Evolutionary conservation across 1,140 invertebrate genomes (phyloP), one percentile per base, ranked within the genome.

Genomic region (Octopus sinensis): DNA sequence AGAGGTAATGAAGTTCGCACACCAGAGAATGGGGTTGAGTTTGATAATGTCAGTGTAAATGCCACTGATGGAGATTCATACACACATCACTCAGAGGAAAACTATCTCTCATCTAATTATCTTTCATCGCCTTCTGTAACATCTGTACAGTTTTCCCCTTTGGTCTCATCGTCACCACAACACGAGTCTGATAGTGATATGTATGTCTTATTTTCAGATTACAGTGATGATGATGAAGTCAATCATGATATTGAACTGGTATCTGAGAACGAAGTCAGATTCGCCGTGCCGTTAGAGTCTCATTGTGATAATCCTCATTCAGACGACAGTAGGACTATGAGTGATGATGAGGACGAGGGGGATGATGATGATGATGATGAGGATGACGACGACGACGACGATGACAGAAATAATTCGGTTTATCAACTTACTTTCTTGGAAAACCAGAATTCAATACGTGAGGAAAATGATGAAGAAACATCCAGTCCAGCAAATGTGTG

Each of bases 81-180:
- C 13, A 13, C 30, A n/a, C 68, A 73, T 5, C 68, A 23, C 13
- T 73, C 68, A 5, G 68, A 73, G 68, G 68, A 73, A 73, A 9
- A 73, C 13, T 73, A 73, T 73, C 68, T 73, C 68, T 73, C 68
- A n/a, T 73, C 68, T 5, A 17, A 73, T 6, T 73, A 73, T 17
- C 17, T 73, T n/a, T 73, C 68, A 73, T 73, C 68, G 0, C 68
- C 68, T 73, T 73, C 68, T 73, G 68, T 73, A n/a, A 73, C 68
- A 17, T 73, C 68, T 4, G 13, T 17, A 23, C 68, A 73, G 68
- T 73, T n/a, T 23, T 73, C 68, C 5, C 68, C 68, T n/a, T 13
- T 73, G 5, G 17, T 17, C 68, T 73, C 68, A n/a, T 62, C 56
- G 1, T 73, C 68, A n/a, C 68, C 68, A 6, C 30, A n/a, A 5